phyloP scores from a whole-genome alignment of 2,888 invertebrate genomes.

The Ischnura elegans region DNA sequence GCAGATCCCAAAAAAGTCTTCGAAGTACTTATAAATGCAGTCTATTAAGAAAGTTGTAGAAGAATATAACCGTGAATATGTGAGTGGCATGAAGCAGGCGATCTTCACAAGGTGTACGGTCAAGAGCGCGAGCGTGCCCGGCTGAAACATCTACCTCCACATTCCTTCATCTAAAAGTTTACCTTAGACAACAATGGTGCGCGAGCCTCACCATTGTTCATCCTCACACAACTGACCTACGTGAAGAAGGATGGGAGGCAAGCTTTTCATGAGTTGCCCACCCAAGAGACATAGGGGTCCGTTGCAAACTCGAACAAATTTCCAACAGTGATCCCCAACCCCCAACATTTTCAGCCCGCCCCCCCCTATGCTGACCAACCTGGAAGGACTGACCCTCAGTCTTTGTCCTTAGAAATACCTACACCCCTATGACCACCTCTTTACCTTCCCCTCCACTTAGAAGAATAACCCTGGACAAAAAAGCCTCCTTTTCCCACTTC shows the following conservation, averaged over 20 bases:
- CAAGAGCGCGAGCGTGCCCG: too few relatives aligned
- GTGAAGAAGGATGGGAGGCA: background rate
- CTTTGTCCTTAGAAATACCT: background rate
- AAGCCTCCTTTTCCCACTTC: background rate
- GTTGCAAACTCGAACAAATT: slow-evolving; percentile 63
- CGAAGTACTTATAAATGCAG: too few relatives aligned
- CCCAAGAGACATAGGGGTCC: slow-evolving; percentile 43
- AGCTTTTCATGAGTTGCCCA: slow-evolving; percentile 35
- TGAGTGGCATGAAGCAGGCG: too few relatives aligned
- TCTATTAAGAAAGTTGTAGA: too few relatives aligned
- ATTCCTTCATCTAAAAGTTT: background rate
- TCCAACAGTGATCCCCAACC: slow-evolving; percentile 49
- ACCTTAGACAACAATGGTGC: background rate
- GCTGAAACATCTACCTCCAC: background rate
- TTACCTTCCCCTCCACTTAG: background rate
- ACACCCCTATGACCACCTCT: background rate
- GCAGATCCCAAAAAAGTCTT: too few relatives aligned
- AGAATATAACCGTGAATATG: too few relatives aligned
- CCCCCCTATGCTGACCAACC: background rate
- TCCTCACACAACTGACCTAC: background rate
- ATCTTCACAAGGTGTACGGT: too few relatives aligned
- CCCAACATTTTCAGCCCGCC: background rate
- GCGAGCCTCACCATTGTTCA: background rate
- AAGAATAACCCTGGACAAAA: background rate
- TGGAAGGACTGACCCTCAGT: background rate